Evolutionary conservation across 1,140 invertebrate species (phyloP).

Genomic region (Melanaphis sacchari): DNA sequence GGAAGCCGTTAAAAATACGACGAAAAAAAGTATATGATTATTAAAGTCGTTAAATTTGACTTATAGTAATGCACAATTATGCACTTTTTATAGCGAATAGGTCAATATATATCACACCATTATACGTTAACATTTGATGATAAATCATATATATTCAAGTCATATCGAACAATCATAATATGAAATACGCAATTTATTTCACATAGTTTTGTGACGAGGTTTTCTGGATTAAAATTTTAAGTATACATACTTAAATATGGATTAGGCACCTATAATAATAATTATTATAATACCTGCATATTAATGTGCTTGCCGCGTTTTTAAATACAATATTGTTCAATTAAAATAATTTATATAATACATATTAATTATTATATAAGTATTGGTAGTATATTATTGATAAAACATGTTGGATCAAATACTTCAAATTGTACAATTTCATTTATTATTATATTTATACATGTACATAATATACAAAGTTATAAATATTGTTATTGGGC

Average conservation of each 20-base stretch:
- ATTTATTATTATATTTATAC: neutral
- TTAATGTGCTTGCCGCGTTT: neutral
- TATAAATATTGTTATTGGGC: constrained; percentile 4
- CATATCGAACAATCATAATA: neutral
- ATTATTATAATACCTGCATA: neutral
- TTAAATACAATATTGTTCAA: neutral
- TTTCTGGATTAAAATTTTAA: too few species aligned
- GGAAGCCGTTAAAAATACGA: too few species aligned
- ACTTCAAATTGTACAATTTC: neutral
- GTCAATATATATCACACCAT: too few species aligned
- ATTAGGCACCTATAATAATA: neutral
- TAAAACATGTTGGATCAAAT: neutral
- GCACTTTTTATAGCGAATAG: too few species aligned
- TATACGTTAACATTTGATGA: too few species aligned
- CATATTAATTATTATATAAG: too few species aligned
- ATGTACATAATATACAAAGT: neutral
- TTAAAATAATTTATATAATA: neutral
- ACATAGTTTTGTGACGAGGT: neutral
- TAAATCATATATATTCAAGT: neutral
- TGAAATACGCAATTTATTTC: neutral
- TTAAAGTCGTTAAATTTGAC: too few species aligned
- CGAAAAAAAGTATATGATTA: too few species aligned
- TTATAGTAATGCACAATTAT: too few species aligned
- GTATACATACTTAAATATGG: neutral
- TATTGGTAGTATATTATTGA: neutral